Conservation (phyloP, 2,113 vertebrate genomes). For the Microtus ochrogaster region DNA sequence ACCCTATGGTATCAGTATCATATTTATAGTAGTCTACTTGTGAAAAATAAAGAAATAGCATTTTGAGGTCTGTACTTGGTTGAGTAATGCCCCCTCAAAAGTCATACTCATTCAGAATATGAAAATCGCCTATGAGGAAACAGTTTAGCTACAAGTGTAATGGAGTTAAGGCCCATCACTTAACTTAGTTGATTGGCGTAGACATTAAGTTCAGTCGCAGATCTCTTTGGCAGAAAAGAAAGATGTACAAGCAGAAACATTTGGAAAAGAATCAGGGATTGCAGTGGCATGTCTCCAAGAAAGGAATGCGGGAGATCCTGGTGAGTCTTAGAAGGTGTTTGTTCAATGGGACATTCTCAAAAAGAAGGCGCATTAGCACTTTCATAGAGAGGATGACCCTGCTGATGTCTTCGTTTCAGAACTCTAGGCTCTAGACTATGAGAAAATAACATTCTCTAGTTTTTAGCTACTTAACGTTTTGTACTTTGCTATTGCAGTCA, state of each 20-base stretch:
- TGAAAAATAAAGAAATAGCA: neutral
- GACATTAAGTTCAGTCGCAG: neutral
- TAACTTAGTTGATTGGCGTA: neutral
- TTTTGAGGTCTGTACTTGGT: neutral
- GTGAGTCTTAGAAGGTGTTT: neutral
- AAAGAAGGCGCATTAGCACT: neutral
- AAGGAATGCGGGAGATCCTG: neutral
- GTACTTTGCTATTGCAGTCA: neutral
- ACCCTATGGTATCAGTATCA: neutral
- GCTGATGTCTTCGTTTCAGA: neutral
- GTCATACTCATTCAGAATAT: neutral
- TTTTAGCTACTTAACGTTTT: neutral
- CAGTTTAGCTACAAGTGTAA: neutral
- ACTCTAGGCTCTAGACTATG: neutral
- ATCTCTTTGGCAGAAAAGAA: neutral
- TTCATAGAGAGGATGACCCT: neutral
- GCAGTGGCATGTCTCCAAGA: neutral
- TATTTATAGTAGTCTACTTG: neutral
- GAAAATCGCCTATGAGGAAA: conserved; percentile 29
- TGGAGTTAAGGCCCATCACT: neutral
- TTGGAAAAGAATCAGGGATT: neutral
- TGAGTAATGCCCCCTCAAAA: neutral
- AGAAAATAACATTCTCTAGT: neutral
- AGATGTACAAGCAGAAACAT: neutral
- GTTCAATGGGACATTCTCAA: neutral